Percentiles rank a stretch among this genome's conserved stretches.
Evolutionary conservation across 2,888 invertebrate species (phyloP).

Genomic region (Mythimna loreyi): DNA sequence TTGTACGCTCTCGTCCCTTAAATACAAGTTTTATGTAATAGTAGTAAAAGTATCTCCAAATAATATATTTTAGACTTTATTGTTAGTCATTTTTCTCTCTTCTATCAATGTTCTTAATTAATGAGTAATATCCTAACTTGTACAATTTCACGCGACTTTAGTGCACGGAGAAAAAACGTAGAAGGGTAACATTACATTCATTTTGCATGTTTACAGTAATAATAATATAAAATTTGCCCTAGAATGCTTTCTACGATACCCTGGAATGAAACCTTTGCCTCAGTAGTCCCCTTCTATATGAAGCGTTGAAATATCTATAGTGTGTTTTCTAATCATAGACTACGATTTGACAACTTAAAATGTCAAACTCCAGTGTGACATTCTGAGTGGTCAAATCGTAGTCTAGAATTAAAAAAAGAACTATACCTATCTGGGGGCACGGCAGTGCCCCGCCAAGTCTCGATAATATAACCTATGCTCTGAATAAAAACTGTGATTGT

Average conservation of each 20-base stretch:
- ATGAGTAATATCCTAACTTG: slow-evolving; percentile 32
- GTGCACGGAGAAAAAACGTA: slow-evolving; percentile 90
- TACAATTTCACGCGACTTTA: slow-evolving; percentile 80
- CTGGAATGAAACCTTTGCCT: slow-evolving; percentile 19
- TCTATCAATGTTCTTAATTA: slow-evolving; percentile 6
- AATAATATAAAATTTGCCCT: slow-evolving; percentile 33
- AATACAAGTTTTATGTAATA: too few relatives aligned
- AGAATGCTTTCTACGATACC: slow-evolving; percentile 37
- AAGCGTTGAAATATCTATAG: not conserved
- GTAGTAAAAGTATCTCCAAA: too few relatives aligned
- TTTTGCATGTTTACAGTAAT: slow-evolving; percentile 42
- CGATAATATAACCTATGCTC: not conserved
- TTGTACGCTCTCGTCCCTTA: too few relatives aligned
- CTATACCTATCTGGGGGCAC: too few relatives aligned
- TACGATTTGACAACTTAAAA: too few relatives aligned
- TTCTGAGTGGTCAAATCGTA: too few relatives aligned
- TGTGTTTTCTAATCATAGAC: too few relatives aligned
- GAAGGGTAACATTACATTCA: slow-evolving; percentile 81
- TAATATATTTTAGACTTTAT: not conserved
- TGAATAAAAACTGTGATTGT: slow-evolving; percentile 11
- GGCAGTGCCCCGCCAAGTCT: too few relatives aligned
- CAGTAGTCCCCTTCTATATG: not conserved
- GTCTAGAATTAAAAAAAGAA: too few relatives aligned
- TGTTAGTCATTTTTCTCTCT: not conserved
- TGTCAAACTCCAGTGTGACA: too few relatives aligned